Conservation (phyloP, 1,140 invertebrate genomes). For the Phortica variegata region DNA sequence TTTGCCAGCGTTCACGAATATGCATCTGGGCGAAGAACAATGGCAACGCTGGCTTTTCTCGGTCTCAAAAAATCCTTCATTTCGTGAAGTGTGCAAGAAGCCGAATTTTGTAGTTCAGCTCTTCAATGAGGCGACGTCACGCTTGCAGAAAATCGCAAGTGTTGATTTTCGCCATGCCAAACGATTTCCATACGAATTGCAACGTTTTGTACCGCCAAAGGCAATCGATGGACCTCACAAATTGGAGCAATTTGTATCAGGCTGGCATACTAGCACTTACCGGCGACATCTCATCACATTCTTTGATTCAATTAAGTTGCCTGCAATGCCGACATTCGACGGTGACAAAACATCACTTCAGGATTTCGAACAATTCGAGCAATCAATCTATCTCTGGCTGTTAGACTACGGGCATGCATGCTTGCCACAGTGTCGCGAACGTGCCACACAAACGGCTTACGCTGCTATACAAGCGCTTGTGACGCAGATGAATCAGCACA, state of each 20-base stretch:
- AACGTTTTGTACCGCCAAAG: slow-evolving; percentile 52
- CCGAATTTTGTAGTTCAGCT: slow-evolving; percentile 64
- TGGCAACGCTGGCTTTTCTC: slow-evolving; percentile 64
- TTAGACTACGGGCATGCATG: slow-evolving; percentile 31
- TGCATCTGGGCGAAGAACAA: slow-evolving; percentile 60
- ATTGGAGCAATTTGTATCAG: slow-evolving; percentile 61
- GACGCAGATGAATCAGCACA: slow-evolving; percentile 2
- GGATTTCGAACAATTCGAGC: slow-evolving; percentile 2
- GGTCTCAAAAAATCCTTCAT: slow-evolving; percentile 57
- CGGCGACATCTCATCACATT: slow-evolving; percentile 16
- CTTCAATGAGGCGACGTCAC: slow-evolving; percentile 67
- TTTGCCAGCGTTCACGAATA: slow-evolving; percentile 29
- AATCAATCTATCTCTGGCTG: slow-evolving; percentile 26
- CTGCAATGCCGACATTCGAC: slow-evolving; percentile 10
- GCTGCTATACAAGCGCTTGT: slow-evolving; percentile 22
- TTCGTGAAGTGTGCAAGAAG: slow-evolving; percentile 59
- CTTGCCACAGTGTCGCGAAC: slow-evolving; percentile 7
- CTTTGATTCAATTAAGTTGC: slow-evolving; percentile 31
- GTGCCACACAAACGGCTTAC: slow-evolving; percentile 10
- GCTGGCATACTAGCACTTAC: slow-evolving; percentile 56
- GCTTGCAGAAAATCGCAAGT: slow-evolving; percentile 63
- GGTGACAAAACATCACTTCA: neutral
- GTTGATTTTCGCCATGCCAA: slow-evolving; percentile 59
- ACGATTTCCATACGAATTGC: slow-evolving; percentile 61
- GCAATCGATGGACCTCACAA: slow-evolving; percentile 53